A percentile compares a stretch with the other conserved stretches of the same genome.
These are phyloP conservation scores for Salvelinus fontinalis DNA, from an alignment of 2,113 vertebrate species.

Conservation along the genomic window DNA sequence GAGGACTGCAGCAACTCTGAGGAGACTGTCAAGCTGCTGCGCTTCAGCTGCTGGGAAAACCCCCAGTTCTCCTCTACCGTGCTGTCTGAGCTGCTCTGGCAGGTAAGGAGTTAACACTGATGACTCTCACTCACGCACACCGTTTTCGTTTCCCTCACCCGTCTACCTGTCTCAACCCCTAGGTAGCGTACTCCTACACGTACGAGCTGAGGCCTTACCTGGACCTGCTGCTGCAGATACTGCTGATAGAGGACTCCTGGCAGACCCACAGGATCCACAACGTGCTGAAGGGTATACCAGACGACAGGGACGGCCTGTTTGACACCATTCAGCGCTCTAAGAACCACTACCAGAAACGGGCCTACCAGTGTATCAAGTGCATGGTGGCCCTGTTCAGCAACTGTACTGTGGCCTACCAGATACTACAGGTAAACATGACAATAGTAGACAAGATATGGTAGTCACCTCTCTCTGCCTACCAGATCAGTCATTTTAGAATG, in stretches of 20 bases:
- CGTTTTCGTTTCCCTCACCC: not conserved
- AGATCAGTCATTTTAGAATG: too few species aligned
- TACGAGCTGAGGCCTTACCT: slow-evolving; percentile 89
- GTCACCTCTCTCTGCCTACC: too few species aligned
- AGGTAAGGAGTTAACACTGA: slow-evolving; percentile 68
- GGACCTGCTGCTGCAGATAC: slow-evolving; percentile 87
- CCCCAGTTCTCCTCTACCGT: slow-evolving; percentile 91
- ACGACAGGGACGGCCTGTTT: slow-evolving; percentile 89
- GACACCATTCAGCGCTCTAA: slow-evolving; percentile 93
- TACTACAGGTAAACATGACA: slow-evolving; percentile 79
- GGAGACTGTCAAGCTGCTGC: slow-evolving; percentile 88
- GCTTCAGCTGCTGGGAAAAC: slow-evolving; percentile 93
- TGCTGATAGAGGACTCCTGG: slow-evolving; percentile 91
- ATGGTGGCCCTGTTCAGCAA: slow-evolving; percentile 92
- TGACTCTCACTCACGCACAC: not conserved
- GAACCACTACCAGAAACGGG: slow-evolving; percentile 92
- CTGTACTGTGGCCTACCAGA: slow-evolving; percentile 90
- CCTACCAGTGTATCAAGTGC: slow-evolving; percentile 92
- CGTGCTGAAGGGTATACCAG: slow-evolving; percentile 89
- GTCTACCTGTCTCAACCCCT: not conserved
- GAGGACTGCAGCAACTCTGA: slow-evolving; percentile 92
- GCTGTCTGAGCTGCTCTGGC: slow-evolving; percentile 90
- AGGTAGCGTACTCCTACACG: slow-evolving; percentile 91
- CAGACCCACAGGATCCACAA: slow-evolving; percentile 95
- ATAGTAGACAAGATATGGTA: not conserved